A percentile compares a stretch with the other conserved stretches of the same genome.
Evolutionary conservation across 2,113 vertebrate species (phyloP).

Genomic region (Rynchops niger): DNA sequence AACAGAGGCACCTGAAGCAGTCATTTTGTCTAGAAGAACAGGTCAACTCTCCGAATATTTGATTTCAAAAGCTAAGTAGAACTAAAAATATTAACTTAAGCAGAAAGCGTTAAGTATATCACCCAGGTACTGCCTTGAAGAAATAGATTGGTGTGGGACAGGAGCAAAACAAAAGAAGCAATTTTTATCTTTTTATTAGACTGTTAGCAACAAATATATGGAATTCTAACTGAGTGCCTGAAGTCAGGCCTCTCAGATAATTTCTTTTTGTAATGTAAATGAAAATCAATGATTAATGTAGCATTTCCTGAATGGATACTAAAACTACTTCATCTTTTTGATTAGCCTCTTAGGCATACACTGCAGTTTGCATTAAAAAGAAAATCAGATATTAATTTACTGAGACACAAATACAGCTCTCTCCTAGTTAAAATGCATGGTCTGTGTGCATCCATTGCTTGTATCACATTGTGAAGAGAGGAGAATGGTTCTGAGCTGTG

Average conservation of each 20-base stretch:
- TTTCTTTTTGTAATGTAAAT: slow-evolving; percentile 11
- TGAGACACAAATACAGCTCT: background rate
- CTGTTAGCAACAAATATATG: background rate
- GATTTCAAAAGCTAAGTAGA: background rate
- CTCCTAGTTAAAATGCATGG: background rate
- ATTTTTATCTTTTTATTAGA: background rate
- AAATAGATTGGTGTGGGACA: background rate
- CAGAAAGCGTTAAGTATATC: background rate
- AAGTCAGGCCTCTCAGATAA: background rate
- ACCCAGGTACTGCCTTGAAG: background rate
- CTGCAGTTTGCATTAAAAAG: background rate
- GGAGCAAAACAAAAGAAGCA: background rate
- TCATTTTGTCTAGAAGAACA: background rate
- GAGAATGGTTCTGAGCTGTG: background rate
- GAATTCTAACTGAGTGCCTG: background rate
- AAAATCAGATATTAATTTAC: background rate
- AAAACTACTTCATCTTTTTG: background rate
- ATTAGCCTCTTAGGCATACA: background rate
- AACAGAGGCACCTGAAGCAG: background rate
- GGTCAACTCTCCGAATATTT: background rate
- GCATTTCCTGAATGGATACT: background rate
- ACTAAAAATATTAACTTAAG: slow-evolving; percentile 4
- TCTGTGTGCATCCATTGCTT: background rate
- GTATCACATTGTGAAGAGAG: background rate
- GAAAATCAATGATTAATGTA: slow-evolving; percentile 13